Conservation (phyloP, 2,797 vertebrate genomes). For the Pogoniulus pusillus region DNA sequence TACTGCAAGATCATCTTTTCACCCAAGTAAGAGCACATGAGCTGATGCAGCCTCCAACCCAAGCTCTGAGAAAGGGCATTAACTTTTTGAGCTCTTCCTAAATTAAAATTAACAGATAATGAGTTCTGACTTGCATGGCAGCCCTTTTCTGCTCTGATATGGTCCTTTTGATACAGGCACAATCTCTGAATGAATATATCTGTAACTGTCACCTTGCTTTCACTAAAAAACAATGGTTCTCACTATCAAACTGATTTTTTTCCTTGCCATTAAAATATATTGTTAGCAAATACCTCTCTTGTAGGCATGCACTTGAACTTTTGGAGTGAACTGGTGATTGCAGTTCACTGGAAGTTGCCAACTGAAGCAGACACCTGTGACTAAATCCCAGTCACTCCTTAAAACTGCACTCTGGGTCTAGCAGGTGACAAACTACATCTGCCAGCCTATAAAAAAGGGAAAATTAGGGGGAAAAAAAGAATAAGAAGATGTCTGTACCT, state of each 20-base stretch:
- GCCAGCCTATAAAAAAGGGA: too few relatives aligned
- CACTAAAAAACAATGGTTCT: neutral
- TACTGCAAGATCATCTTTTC: neutral
- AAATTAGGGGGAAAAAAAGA: too few relatives aligned
- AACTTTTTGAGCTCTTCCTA: neutral
- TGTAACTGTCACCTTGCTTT: neutral
- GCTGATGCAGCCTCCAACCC: neutral
- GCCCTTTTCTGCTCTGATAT: neutral
- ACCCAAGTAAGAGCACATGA: fast-evolving
- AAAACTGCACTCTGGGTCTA: neutral
- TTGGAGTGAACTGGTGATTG: neutral
- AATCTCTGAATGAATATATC: fast-evolving
- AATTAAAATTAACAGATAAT: neutral
- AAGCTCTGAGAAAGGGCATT: fast-evolving
- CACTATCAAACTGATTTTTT: neutral
- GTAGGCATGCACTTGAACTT: neutral
- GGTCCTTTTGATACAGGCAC: neutral
- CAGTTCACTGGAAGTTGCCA: neutral
- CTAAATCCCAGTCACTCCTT: neutral
- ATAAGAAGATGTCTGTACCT: neutral
- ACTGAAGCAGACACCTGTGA: neutral
- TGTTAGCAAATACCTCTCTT: neutral
- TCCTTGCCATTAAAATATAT: neutral
- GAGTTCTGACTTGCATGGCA: neutral
- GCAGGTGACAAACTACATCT: neutral